phyloP scores from a whole-genome alignment of 2,113 vertebrate species.

The Neofelis nebulosa region DNA sequence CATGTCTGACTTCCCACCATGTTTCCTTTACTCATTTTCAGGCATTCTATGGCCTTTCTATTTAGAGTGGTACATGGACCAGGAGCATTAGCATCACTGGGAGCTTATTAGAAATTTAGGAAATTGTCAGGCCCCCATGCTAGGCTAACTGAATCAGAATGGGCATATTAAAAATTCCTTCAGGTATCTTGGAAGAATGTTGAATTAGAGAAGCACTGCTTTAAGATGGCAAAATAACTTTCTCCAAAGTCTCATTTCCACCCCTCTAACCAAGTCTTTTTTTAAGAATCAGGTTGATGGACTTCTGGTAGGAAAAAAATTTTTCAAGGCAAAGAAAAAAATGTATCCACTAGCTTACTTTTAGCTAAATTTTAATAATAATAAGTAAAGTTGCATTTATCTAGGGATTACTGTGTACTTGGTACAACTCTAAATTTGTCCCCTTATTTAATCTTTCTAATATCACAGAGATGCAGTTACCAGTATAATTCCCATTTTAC shows the following conservation, averaged over 20 bases:
- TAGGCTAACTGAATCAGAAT: background rate
- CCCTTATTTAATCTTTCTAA: background rate
- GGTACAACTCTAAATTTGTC: background rate
- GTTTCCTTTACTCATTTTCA: background rate
- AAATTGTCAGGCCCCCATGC: background rate
- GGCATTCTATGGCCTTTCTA: background rate
- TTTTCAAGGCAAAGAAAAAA: constrained; percentile 12
- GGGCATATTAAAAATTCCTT: background rate
- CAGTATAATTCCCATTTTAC: background rate
- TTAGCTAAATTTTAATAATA: background rate
- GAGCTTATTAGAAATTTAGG: background rate
- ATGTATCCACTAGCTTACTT: background rate
- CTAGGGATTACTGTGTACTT: background rate
- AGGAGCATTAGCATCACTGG: background rate
- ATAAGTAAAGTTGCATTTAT: background rate
- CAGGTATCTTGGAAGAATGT: background rate
- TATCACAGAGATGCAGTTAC: background rate
- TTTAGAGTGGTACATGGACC: background rate
- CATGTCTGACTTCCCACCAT: background rate
- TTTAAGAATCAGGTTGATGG: background rate
- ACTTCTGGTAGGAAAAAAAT: background rate
- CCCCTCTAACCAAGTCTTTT: background rate
- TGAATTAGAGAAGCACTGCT: background rate
- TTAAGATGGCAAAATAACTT: background rate
- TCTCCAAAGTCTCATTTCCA: background rate